Conservation (phyloP, 2,797 vertebrate species). For the Catostomus latipinnis region DNA sequence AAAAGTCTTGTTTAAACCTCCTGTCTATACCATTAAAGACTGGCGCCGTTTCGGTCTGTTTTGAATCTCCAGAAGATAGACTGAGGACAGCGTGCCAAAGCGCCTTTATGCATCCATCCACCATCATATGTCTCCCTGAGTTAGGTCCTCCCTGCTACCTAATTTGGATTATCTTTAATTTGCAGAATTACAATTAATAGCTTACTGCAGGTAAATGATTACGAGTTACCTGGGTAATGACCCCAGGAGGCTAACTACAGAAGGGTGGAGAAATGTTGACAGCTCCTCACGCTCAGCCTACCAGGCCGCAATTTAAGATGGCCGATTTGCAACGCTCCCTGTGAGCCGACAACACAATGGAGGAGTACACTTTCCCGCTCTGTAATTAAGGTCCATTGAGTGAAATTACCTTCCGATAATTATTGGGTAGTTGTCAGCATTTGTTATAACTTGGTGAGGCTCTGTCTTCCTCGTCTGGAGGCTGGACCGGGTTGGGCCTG, state of each 20-base stretch:
- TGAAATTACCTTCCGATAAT: slow-evolving; percentile 84
- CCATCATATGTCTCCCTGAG: slow-evolving; percentile 55
- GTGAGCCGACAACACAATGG: slow-evolving; percentile 72
- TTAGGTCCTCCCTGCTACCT: slow-evolving; percentile 63
- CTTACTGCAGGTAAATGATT: slow-evolving; percentile 72
- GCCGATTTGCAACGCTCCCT: slow-evolving; percentile 68
- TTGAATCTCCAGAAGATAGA: slow-evolving; percentile 44
- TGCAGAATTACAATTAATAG: slow-evolving; percentile 72
- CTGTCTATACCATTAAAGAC: slow-evolving; percentile 31
- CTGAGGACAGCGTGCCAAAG: slow-evolving; percentile 43
- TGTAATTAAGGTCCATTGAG: slow-evolving; percentile 86
- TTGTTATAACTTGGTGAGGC: slow-evolving; percentile 71
- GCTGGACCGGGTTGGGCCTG: slow-evolving; percentile 65
- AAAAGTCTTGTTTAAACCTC: slow-evolving; percentile 32
- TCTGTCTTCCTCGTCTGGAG: slow-evolving; percentile 65
- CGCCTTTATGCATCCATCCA: slow-evolving; percentile 37
- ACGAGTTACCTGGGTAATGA: slow-evolving; percentile 71
- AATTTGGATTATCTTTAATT: slow-evolving; percentile 74
- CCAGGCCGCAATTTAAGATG: slow-evolving; percentile 71
- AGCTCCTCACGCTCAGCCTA: slow-evolving; percentile 62
- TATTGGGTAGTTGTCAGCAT: slow-evolving; percentile 84
- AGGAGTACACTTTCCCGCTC: slow-evolving; percentile 71
- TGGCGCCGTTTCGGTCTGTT: slow-evolving; percentile 17
- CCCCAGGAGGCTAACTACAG: slow-evolving; percentile 62
- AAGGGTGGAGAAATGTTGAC: slow-evolving; percentile 67